A percentile compares a stretch with the other conserved stretches of the same genome.
phyloP scores from a whole-genome alignment of 2,797 vertebrate species.

The Cyclopterus lumpus region DNA sequence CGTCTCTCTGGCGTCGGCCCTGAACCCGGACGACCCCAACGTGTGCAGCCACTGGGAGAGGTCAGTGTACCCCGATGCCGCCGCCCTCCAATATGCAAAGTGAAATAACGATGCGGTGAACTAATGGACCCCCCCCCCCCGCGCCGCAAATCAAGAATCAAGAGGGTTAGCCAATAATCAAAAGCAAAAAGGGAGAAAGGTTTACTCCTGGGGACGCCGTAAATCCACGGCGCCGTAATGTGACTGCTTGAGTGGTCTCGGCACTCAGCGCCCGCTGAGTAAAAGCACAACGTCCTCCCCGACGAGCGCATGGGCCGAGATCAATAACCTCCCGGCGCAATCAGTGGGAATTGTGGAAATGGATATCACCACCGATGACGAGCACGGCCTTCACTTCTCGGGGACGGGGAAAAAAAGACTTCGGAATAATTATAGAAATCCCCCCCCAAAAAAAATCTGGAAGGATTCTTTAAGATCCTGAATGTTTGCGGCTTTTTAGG shows the following conservation, averaged over 20 bases:
- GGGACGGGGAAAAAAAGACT: neutral
- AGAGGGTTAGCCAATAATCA: constrained; percentile 63
- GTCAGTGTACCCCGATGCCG: constrained; percentile 70
- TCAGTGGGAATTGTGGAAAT: constrained; percentile 32
- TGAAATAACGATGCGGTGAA: constrained; percentile 31
- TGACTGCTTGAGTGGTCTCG: constrained; percentile 54
- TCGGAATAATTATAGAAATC: neutral
- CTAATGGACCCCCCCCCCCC: constrained; percentile 55
- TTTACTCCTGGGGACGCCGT: constrained; percentile 54
- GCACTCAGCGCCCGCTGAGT: constrained; percentile 35
- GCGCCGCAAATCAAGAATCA: constrained; percentile 57
- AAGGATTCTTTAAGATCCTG: neutral
- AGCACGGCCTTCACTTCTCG: neutral
- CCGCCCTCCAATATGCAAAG: neutral
- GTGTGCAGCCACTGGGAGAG: constrained; percentile 99
- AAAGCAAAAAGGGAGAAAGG: constrained; percentile 49
- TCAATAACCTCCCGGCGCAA: constrained; percentile 49
- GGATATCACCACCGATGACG: constrained; percentile 37
- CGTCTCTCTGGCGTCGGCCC: constrained; percentile 64
- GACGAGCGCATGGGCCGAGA: constrained; percentile 50
- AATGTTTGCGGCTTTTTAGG: neutral
- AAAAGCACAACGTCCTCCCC: constrained; percentile 49
- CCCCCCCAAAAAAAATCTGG: neutral
- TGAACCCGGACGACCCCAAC: constrained; percentile 95
- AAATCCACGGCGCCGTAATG: constrained; percentile 62